Percentiles rank a stretch among this genome's conserved stretches.
phyloP scores from a whole-genome alignment of 2,797 vertebrate species.

The Halcyon smyrnensis region DNA sequence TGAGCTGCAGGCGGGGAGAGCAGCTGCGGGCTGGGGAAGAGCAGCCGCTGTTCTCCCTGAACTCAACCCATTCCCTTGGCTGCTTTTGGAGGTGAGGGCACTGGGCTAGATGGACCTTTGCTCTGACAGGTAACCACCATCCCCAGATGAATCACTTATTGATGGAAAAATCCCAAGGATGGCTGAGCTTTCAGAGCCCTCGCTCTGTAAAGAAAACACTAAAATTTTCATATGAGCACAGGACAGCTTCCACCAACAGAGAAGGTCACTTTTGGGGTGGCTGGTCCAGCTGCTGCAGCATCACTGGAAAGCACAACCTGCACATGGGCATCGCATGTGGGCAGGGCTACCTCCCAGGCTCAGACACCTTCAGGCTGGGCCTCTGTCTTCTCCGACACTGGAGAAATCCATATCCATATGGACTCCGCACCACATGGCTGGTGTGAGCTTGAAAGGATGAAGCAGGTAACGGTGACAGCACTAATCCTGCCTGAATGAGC shows the following conservation, averaged over 20 bases:
- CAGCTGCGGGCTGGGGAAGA: background rate
- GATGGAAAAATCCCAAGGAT: background rate
- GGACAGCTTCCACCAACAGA: accelerated
- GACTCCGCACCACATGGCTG: background rate
- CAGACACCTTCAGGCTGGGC: background rate
- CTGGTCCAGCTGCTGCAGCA: background rate
- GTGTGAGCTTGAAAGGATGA: accelerated
- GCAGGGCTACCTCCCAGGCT: background rate
- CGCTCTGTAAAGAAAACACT: background rate
- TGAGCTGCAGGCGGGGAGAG: background rate
- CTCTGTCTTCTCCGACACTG: background rate
- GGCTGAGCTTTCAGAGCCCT: background rate
- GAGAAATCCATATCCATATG: background rate
- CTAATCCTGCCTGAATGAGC: background rate
- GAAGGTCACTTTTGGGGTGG: background rate
- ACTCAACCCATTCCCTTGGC: background rate
- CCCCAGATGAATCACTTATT: background rate
- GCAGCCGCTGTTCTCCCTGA: background rate
- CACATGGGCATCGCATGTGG: accelerated
- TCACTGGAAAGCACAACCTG: background rate
- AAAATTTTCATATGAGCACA: background rate
- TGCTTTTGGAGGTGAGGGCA: background rate
- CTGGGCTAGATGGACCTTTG: background rate
- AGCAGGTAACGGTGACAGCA: background rate
- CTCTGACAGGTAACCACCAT: background rate